Percentiles rank a stretch among this genome's conserved stretches.
phyloP scores from a whole-genome alignment of 2,113 vertebrate species.

The Pantherophis guttatus region DNA sequence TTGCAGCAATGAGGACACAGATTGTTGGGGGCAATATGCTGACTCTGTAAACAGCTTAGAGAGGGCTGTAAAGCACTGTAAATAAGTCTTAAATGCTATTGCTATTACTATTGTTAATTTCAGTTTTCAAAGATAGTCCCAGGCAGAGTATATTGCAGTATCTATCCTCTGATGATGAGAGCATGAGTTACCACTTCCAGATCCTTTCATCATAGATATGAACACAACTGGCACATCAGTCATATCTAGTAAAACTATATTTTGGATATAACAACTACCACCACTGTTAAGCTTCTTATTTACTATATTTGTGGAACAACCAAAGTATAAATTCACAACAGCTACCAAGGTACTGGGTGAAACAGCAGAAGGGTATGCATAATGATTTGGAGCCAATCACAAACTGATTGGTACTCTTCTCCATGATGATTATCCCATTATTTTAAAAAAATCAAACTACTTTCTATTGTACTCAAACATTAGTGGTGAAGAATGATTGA shows the following conservation, averaged over 20 bases:
- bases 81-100: no score
- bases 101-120: neutral
- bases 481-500: neutral
- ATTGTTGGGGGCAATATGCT: no score
- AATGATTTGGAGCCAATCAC: neutral
- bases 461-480: neutral
- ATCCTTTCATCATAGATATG: neutral
- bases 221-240: neutral
- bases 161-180: neutral
- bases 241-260: neutral
- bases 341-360: neutral
- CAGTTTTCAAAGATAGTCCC: neutral
- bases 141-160: neutral
- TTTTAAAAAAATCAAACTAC: neutral
- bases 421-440: neutral
- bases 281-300: neutral
- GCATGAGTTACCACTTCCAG: neutral
- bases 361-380: neutral
- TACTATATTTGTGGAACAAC: neutral
- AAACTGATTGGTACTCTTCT: neutral
- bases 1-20: neutral
- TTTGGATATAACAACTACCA: neutral
- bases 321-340: neutral
- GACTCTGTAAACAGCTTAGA: no score
- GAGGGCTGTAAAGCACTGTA: no score